These are phyloP conservation scores for Eupsittula cactorum DNA, from an alignment of 2,113 vertebrate genomes.

Conservation along the genomic window DNA sequence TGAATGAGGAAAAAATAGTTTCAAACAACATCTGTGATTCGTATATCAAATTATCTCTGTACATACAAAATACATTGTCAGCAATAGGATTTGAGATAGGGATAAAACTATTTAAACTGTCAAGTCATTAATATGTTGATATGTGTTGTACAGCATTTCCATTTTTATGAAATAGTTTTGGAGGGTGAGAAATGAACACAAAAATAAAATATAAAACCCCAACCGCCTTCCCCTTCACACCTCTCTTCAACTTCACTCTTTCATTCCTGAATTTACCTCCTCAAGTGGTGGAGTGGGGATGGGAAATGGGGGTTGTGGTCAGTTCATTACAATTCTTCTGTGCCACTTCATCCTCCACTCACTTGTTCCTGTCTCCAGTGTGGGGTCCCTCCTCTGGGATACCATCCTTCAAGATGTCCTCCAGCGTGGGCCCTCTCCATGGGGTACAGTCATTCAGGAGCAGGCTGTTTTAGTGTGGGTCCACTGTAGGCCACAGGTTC, in stretches of 20 bases:
- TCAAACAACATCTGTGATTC: neutral
- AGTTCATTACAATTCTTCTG: neutral
- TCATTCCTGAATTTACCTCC: neutral
- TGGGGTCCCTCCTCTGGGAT: neutral
- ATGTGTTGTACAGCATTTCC: neutral
- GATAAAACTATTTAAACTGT: neutral
- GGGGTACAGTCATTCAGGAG: neutral
- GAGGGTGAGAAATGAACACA: neutral
- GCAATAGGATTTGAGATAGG: neutral
- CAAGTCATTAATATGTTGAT: neutral
- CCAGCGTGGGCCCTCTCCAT: neutral
- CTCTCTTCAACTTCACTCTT: neutral
- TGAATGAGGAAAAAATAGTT: neutral
- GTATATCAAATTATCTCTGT: neutral
- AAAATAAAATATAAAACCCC: neutral
- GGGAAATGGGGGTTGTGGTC: neutral
- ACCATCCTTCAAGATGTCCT: neutral
- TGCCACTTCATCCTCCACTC: neutral
- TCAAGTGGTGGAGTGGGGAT: accelerated
- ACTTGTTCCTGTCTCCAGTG: neutral
- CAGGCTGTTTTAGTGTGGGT: neutral
- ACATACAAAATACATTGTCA: neutral
- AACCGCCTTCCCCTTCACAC: neutral
- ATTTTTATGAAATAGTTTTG: neutral
- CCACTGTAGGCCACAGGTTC: neutral